Percentiles rank a stretch among this genome's conserved stretches.
phyloP scores from a whole-genome alignment of 2,888 invertebrate species.

The Conomelus anceps region DNA sequence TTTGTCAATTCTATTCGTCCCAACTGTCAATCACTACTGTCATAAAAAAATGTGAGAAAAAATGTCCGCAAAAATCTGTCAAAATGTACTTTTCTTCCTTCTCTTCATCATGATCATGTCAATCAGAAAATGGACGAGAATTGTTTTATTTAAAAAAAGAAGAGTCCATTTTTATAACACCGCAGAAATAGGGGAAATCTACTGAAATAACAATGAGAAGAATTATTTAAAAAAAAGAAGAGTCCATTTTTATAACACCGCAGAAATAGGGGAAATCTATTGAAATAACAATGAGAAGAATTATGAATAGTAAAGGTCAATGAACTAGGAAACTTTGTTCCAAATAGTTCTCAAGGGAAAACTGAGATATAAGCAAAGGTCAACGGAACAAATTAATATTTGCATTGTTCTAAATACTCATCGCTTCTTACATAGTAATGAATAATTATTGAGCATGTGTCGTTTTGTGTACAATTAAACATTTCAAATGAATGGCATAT shows the following conservation, averaged over 20 bases:
- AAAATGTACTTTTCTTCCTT: no score
- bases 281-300: no score
- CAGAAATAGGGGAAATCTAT: no score
- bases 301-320: neutral
- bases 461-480: neutral
- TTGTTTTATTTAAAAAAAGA: neutral
- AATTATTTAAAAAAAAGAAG: no score
- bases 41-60: neutral
- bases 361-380: neutral
- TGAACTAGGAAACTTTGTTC: neutral
- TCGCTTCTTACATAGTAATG: neutral
- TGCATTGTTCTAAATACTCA: neutral
- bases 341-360: neutral
- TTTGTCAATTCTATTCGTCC: neutral
- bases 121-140: neutral
- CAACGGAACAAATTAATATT: neutral
- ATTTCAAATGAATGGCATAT: no score
- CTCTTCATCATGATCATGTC: no score
- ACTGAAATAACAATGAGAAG: no score
- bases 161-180: no score
- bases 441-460: neutral
- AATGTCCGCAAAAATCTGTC: neutral
- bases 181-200: no score
- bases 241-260: no score
- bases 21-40: neutral